Conservation (phyloP, 1,140 invertebrate genomes). For the Anadara kagoshimensis region DNA sequence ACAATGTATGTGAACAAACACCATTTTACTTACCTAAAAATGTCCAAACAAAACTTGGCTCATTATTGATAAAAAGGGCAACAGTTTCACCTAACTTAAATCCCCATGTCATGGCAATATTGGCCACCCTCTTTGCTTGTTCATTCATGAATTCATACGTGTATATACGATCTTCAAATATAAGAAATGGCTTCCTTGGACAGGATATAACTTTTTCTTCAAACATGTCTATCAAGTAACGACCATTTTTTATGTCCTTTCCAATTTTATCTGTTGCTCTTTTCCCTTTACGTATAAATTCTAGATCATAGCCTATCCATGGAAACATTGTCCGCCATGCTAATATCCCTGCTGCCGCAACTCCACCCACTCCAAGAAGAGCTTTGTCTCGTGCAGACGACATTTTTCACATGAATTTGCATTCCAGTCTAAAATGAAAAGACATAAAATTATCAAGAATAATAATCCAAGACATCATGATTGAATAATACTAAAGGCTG, state of each 20-base stretch:
- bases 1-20: background rate
- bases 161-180: constrained; percentile 58
- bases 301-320: constrained; percentile 50
- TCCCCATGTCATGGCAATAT: constrained; percentile 44
- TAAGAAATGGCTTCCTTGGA: constrained; percentile 51
- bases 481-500: too few species aligned
- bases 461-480: too few species aligned
- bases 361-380: constrained; percentile 28
- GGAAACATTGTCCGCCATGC: constrained; percentile 49
- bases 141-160: constrained; percentile 58
- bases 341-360: constrained; percentile 24
- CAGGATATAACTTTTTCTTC: constrained; percentile 46
- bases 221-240: constrained; percentile 58
- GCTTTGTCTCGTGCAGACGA: constrained; percentile 27
- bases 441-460: too few species aligned
- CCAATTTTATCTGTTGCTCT: constrained; percentile 1
- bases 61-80: constrained; percentile 60
- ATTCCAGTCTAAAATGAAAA: too few species aligned
- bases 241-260: constrained; percentile 20
- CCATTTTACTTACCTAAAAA: constrained; percentile 57
- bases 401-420: constrained; percentile 10
- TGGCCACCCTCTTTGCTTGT: constrained; percentile 61
- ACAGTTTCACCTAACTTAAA: constrained; percentile 54
- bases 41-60: constrained; percentile 65
- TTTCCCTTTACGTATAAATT: constrained; percentile 30